These are phyloP conservation scores for Fulmarus glacialis DNA, from an alignment of 2,113 vertebrate genomes.

Conservation along the genomic window DNA sequence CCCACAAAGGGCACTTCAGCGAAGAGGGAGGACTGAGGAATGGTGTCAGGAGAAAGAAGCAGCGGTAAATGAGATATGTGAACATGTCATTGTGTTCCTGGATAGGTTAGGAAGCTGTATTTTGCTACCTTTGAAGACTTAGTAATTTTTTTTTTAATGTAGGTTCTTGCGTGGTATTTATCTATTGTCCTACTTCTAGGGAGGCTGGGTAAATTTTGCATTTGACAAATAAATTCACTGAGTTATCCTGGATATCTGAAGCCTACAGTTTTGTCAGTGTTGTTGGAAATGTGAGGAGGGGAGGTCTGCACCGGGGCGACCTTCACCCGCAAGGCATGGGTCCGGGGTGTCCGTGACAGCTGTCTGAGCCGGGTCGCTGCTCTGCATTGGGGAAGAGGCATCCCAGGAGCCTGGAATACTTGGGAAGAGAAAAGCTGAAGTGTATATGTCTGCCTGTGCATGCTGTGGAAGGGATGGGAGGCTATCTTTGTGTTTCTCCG, in stretches of 20 bases:
- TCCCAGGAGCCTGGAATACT: background rate
- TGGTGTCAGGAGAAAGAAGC: background rate
- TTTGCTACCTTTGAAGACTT: background rate
- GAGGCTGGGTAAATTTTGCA: background rate
- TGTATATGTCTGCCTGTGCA: rapidly evolving
- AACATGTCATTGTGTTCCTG: rapidly evolving
- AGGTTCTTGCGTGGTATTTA: background rate
- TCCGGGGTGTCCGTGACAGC: rapidly evolving
- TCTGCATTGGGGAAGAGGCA: background rate
- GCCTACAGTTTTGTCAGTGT: rapidly evolving
- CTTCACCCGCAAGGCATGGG: rapidly evolving
- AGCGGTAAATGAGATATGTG: background rate
- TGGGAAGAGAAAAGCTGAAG: background rate
- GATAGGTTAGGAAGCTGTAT: background rate
- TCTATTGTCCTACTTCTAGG: background rate
- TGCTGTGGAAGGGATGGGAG: background rate
- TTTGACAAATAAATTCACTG: background rate
- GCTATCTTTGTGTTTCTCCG: background rate
- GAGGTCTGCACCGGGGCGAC: rapidly evolving
- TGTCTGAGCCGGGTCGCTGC: background rate
- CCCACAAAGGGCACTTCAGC: background rate
- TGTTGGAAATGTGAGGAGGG: background rate
- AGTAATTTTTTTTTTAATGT: rapidly evolving
- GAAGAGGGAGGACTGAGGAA: background rate
- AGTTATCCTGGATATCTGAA: background rate